phyloP scores from a whole-genome alignment of 2,113 vertebrate genomes.

The Melanerpes aurifrons region DNA sequence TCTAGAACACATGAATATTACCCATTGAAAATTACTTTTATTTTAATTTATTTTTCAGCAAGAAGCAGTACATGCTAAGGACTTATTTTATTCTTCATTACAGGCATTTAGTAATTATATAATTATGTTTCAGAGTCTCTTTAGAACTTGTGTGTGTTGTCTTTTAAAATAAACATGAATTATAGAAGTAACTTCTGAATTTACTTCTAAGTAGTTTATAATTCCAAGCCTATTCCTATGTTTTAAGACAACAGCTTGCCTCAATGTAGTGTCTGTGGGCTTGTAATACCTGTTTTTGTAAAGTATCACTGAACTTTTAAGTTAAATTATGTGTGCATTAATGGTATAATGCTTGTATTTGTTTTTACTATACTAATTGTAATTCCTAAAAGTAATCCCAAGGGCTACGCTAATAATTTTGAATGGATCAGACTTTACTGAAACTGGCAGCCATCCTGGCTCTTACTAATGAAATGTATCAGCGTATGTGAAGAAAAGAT shows the following conservation, averaged over 20 bases:
- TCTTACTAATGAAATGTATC: neutral
- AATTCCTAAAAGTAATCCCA: neutral
- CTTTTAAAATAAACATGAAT: neutral
- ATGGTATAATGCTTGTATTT: neutral
- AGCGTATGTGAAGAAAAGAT: neutral
- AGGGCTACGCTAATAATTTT: neutral
- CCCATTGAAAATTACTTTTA: neutral
- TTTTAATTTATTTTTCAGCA: too few species aligned
- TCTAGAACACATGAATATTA: neutral
- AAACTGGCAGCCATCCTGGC: neutral
- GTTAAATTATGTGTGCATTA: neutral
- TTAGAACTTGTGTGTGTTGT: neutral
- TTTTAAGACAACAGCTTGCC: neutral
- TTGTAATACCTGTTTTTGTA: neutral
- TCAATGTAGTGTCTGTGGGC: neutral
- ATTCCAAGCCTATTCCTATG: neutral
- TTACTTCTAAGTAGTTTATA: neutral
- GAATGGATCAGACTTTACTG: neutral
- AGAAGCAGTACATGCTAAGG: neutral
- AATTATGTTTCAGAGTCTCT: neutral
- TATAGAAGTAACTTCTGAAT: neutral
- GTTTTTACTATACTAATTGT: neutral
- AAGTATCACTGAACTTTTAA: neutral
- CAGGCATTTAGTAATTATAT: neutral
- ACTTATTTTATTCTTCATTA: neutral